Evolutionary conservation across 2,888 invertebrate genomes (phyloP), one percentile per base, ranked within the genome.

Genomic region (Troides oblongomaculatus): DNA sequence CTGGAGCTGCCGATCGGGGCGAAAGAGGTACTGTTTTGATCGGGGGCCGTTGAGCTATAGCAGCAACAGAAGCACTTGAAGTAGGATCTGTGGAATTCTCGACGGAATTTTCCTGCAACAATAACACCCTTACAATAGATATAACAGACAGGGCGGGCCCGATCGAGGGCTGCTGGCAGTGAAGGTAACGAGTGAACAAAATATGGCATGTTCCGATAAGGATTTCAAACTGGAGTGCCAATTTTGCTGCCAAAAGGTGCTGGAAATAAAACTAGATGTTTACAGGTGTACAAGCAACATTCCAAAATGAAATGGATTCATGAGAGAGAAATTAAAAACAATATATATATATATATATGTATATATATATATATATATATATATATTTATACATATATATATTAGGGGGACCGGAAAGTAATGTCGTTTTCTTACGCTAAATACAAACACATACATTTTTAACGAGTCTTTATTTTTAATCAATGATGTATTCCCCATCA

Each of bases 101-200:
- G 93, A 12, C 95, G 94, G 84, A 95, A 96, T 90, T 96, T 96
- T 71, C 95, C 96, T 96, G 94, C 12, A 93, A 94, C 89, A 90
- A 78, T 58, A 63, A 63, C 43, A 36, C 18, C 39, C 23, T 63
- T 68, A 59, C 50, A 59, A 68, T 62, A 59, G 36, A 17, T 10
- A 14, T 14, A 60, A 46, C 43, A n/a, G 59, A 50, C 5, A 2
- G 59, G 39, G 10, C 39, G 39, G 10, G 8, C 8, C 1, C 8
- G 39, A 8, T 1, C 10, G 39, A 10, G 39, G 39, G 39, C 7
- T 7, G 39, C 8, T 39, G 23, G 43, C n/a, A n/a, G 53, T 23
- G 6, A 46, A 46, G 59, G 46, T 39, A 10, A 21, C 30, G 53
- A 18, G 53, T 53, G 53, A 17, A 53, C n/a, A 53, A 53, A 18